A percentile compares a stretch with the other conserved stretches of the same genome.
These are phyloP conservation scores for Acronicta alni DNA, from an alignment of 2,888 invertebrate species.

Conservation along the genomic window DNA sequence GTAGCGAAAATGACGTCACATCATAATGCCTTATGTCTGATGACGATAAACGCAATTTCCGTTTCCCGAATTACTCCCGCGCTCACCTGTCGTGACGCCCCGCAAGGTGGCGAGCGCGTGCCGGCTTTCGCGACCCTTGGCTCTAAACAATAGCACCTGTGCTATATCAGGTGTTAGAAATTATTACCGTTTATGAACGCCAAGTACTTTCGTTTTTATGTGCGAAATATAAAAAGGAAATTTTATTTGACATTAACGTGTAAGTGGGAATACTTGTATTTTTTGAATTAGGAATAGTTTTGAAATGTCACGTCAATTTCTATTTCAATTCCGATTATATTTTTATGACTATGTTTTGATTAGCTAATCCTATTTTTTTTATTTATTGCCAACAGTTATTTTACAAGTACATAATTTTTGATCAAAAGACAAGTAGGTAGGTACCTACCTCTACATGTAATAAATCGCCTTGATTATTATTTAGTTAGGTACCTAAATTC, in stretches of 20 bases:
- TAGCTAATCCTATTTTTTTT: too few species aligned
- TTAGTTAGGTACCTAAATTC: too few species aligned
- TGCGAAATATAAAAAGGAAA: neutral
- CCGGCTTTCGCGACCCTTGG: constrained; percentile 53
- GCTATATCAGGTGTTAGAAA: constrained; percentile 57
- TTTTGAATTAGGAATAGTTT: neutral
- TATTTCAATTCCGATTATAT: too few species aligned
- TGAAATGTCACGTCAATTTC: neutral
- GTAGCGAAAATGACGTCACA: constrained; percentile 27
- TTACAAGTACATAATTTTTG: too few species aligned
- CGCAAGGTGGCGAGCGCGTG: constrained; percentile 71
- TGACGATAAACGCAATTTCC: constrained; percentile 68
- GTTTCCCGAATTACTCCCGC: constrained; percentile 64
- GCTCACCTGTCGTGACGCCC: constrained; percentile 76
- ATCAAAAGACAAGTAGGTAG: too few species aligned
- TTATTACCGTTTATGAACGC: constrained; percentile 36
- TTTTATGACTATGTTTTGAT: too few species aligned
- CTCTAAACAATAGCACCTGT: constrained; percentile 61
- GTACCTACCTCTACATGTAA: too few species aligned
- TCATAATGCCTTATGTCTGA: constrained; percentile 24
- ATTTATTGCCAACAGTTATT: too few species aligned
- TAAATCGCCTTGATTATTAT: too few species aligned
- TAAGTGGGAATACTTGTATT: neutral
- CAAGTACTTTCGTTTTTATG: constrained; percentile 47
- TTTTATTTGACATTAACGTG: constrained; percentile 13